phyloP scores from a whole-genome alignment of 2,888 invertebrate species.

The Habroteleia sp. region DNA sequence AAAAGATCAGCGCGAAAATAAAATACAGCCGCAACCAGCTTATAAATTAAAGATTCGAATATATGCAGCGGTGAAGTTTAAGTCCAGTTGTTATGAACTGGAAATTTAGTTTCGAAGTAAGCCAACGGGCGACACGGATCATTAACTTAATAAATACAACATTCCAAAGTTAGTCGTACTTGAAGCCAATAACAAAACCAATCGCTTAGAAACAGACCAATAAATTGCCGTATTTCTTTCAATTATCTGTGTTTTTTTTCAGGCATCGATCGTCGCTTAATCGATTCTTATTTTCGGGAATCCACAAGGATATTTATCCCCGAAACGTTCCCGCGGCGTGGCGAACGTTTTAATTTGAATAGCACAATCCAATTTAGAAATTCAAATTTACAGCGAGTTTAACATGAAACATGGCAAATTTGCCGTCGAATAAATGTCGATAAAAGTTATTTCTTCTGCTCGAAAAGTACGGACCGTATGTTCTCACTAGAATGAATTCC shows the following conservation, averaged over 20 bases:
- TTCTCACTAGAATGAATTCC: slow-evolving; percentile 62
- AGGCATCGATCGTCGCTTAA: slow-evolving; percentile 24
- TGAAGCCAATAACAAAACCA: slow-evolving; percentile 42
- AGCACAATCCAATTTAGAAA: slow-evolving; percentile 62
- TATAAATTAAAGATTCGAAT: slow-evolving; percentile 53
- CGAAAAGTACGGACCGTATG: slow-evolving; percentile 60
- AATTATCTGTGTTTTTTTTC: slow-evolving; percentile 38
- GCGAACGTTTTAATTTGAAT: slow-evolving; percentile 57
- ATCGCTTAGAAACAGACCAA: slow-evolving; percentile 52
- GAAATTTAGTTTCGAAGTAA: slow-evolving; percentile 35
- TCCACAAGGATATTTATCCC: slow-evolving; percentile 51
- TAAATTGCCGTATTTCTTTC: slow-evolving; percentile 43
- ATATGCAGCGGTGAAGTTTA: slow-evolving; percentile 35
- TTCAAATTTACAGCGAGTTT: slow-evolving; percentile 60
- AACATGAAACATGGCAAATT: slow-evolving; percentile 64
- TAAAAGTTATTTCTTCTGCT: slow-evolving; percentile 63
- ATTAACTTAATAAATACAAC: slow-evolving; percentile 57
- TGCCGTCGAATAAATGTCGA: slow-evolving; percentile 63
- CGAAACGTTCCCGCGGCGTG: slow-evolving; percentile 16
- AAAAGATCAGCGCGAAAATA: slow-evolving; percentile 46
- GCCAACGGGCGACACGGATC: slow-evolving; percentile 43
- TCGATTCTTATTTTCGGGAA: slow-evolving; percentile 57
- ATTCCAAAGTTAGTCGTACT: slow-evolving; percentile 31
- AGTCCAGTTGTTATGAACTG: slow-evolving; percentile 47
- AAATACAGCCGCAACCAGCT: slow-evolving; percentile 21